phyloP scores from a whole-genome alignment of 2,797 vertebrate species.

The Rhyacichthys aspro region DNA sequence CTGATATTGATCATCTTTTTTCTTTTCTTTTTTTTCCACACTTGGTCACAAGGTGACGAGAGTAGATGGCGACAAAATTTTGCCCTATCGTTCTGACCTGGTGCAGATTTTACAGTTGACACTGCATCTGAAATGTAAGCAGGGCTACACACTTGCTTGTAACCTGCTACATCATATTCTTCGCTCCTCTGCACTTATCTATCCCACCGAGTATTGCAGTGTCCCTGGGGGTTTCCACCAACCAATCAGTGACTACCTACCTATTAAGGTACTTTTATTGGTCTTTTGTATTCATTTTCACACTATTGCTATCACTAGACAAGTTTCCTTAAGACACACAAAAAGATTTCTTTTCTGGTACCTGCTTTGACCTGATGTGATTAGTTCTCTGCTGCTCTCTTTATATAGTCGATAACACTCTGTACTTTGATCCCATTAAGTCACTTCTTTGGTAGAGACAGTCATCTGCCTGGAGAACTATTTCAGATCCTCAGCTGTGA shows the following conservation, averaged over 20 bases:
- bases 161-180: slow-evolving; percentile 96
- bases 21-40: not conserved
- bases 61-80: slow-evolving; percentile 92
- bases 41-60: slow-evolving; percentile 85
- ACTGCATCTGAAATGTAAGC: slow-evolving; percentile 94
- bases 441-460: slow-evolving; percentile 23
- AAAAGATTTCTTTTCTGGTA: not conserved
- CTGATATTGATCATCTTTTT: not conserved
- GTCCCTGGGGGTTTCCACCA: slow-evolving; percentile 92
- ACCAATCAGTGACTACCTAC: slow-evolving; percentile 88
- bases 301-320: not conserved
- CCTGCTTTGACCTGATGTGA: slow-evolving; percentile 23
- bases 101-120: slow-evolving; percentile 92
- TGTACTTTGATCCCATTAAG: slow-evolving; percentile 52
- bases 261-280: slow-evolving; percentile 88
- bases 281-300: not conserved
- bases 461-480: slow-evolving; percentile 35
- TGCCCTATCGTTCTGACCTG: slow-evolving; percentile 89
- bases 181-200: slow-evolving; percentile 91
- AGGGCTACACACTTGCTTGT: slow-evolving; percentile 95
- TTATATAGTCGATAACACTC: slow-evolving; percentile 13
- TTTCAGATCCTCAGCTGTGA: slow-evolving; percentile 6
- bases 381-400: slow-evolving; percentile 20
- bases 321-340: not conserved
- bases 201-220: slow-evolving; percentile 98